Base-by-base conservation (phyloP, 1,140 invertebrate species). In the Drosophila oshimai region DNA sequence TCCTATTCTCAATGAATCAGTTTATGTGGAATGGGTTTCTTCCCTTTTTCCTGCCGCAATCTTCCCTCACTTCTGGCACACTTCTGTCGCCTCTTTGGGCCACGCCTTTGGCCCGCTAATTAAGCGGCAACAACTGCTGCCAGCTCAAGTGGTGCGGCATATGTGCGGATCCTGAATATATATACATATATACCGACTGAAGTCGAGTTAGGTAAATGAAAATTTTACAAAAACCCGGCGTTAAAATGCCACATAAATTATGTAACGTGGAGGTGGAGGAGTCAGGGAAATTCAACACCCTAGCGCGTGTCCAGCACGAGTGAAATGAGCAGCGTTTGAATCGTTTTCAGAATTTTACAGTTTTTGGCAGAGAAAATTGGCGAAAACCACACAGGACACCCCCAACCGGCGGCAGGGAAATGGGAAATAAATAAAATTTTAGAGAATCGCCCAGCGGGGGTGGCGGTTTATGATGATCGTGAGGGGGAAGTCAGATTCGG, bases 191-290 rank as follows among this genome's bases (percentile, higher is more conserved):
- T 42, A n/a, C n/a, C 37, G 26, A 17, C 6, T 37, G 6, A 41
- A 46, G 18, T 26, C 50, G 36, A 46, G 28, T 69, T 55, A 60
- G 36, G 41, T 65, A 73, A 69, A 76, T 33, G 36, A 44, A 62
- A 34, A 76, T 76, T 86, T 86, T 78, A 74, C 31, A 47, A 57
- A 67, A 65, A 69, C 62, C 51, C 39, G 47, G 58, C 80, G 81
- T 73, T 87, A 80, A 86, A 86, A 61, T 86, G 80, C 76, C 81
- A 87, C 81, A 87, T 87, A 87, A 87, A 88, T 87, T 87, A 87
- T 81, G 31, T 64, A 67, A 42, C 47, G 49, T 10, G 37, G 24
- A 18, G 33, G 62, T 45, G 18, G 26, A 26, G 29, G 12, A 12
- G 42, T 1, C 18, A 34, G 31, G 20, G 33, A 62, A 46, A 49